A percentile compares a stretch with the other conserved stretches of the same genome.
Evolutionary conservation across 2,113 vertebrate species (phyloP).

Genomic region (Ceyx cyanopectus): DNA sequence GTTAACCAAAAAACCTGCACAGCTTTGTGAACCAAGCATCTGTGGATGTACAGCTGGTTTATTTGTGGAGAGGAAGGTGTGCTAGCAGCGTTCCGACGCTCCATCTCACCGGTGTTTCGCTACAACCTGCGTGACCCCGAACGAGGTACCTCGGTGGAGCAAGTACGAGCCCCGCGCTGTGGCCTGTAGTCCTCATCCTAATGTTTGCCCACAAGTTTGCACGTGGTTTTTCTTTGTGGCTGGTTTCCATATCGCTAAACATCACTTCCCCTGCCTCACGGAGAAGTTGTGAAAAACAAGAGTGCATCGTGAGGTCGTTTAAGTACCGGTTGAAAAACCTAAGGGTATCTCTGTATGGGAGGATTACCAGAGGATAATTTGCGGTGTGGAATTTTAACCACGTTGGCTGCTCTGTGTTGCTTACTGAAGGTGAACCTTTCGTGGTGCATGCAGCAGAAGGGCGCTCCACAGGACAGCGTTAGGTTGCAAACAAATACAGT

Average conservation of each 20-base stretch:
- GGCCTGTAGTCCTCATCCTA: background rate
- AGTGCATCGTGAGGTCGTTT: accelerated
- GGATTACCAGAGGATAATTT: background rate
- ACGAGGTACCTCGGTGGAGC: background rate
- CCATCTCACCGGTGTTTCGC: background rate
- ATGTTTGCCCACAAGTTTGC: background rate
- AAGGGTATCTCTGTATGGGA: accelerated
- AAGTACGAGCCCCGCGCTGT: background rate
- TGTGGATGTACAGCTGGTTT: background rate
- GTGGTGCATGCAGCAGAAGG: background rate
- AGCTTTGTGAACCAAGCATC: background rate
- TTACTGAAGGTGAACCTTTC: background rate
- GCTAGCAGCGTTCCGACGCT: accelerated
- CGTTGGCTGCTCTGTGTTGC: accelerated
- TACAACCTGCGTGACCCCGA: accelerated
- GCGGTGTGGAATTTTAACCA: background rate
- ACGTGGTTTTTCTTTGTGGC: background rate
- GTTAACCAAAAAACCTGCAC: too few relatives aligned
- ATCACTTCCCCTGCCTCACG: background rate
- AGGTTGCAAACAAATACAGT: background rate
- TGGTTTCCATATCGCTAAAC: accelerated
- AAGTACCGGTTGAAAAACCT: accelerated
- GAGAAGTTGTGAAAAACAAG: background rate
- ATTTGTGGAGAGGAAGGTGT: background rate
- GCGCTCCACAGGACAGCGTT: accelerated